Base-by-base conservation (phyloP, 2,888 invertebrate genomes). In the Drosophila formosana region DNA sequence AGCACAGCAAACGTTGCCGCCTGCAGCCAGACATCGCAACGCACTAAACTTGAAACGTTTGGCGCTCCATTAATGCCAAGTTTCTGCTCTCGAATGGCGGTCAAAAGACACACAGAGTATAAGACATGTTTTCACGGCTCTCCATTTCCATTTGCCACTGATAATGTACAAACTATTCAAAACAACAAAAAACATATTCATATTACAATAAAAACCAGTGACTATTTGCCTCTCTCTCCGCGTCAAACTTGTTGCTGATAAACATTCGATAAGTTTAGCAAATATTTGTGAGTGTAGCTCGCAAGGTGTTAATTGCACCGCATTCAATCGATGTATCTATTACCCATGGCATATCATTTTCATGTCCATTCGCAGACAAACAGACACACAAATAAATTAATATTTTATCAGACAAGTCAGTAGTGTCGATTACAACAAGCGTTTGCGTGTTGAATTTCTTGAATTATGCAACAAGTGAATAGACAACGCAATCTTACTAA, bases 231-330 rank as follows among this genome's bases (percentile, higher is more conserved):
- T 32, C 47, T 37, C 55, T n/a, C 43, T n/a, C 34, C 65, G 72
- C 72, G 70, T 75, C 75, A 66, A 72, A 79, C 65, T 71, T 67
- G 76, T 79, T 60, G 63, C 70, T 78, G 83, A 85, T 88, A 85
- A 82, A 58, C 61, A 32, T 26, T 72, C 71, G 88, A 84, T 75
- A 88, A 82, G 75, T 75, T 72, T 67, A 60, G 72, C 73, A 82
- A 84, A 88, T 84, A 84, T 82, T 88, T 85, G 78, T 78, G 61
- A 75, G 61, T 52, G 72, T 53, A 60, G 66, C 73, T 62, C 68
- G 63, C 65, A 64, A 88, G 72, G 86, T 86, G 88, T 75, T 84
- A 84, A 88, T 88, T 85, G 80, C 60, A 66, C 52, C 69, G 66
- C 78, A 69, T 66, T 65, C 58, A 75, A 80, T 37, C 37, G n/a